phyloP scores from a whole-genome alignment of 2,888 invertebrate species.

The Pinctada fucata region DNA sequence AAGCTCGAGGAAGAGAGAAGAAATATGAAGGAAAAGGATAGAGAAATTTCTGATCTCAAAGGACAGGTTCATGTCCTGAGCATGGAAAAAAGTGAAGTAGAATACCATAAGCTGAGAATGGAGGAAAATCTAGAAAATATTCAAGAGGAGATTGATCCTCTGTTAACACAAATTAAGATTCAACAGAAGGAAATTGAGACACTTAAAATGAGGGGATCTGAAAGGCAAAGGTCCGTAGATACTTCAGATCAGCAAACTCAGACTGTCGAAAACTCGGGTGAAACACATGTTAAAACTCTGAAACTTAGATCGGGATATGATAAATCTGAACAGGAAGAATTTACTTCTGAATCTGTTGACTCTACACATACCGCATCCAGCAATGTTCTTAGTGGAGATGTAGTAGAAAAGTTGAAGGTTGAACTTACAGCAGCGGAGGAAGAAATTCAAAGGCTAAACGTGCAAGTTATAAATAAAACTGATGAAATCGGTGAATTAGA shows the following conservation, averaged over 20 bases:
- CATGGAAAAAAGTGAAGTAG: constrained; percentile 4
- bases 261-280: background rate
- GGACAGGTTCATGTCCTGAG: background rate
- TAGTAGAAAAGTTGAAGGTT: constrained; percentile 8
- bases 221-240: constrained; percentile 8
- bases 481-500: background rate
- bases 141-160: background rate
- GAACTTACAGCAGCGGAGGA: constrained; percentile 9
- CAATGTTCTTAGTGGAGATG: constrained; percentile 4
- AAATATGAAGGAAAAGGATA: background rate
- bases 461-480: constrained; percentile 11
- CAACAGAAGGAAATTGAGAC: constrained; percentile 15
- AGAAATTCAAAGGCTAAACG: constrained; percentile 10
- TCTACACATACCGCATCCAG: no score
- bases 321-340: constrained; percentile 33
- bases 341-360: no score
- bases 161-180: constrained; percentile 28
- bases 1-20: background rate
- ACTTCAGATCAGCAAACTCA: background rate
- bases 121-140: constrained; percentile 18
- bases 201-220: constrained; percentile 7
- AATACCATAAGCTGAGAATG: background rate
- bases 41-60: constrained; percentile 3
- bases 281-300: background rate
- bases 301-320: background rate